These are phyloP conservation scores for Sisor rabdophorus DNA, from an alignment of 2,113 vertebrate genomes.

Conservation along the genomic window DNA sequence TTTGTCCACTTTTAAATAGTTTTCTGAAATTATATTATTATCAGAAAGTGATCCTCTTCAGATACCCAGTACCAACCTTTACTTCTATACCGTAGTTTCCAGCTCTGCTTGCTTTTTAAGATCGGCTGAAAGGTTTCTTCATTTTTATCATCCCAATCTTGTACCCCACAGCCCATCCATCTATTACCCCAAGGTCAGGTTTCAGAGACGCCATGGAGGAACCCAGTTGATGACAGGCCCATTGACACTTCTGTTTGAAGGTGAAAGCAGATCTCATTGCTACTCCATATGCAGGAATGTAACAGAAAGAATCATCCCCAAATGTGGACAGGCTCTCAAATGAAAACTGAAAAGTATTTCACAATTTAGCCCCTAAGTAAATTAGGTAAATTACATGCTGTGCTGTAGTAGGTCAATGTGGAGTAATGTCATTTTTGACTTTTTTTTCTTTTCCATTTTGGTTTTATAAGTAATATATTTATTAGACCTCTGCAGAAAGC, in stretches of 20 bases:
- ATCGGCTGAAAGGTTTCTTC: conserved; percentile 5
- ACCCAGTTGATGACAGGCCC: conserved; percentile 68
- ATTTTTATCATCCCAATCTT: conserved; percentile 29
- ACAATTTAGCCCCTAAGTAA: background rate
- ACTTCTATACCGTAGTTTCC: conserved; percentile 3
- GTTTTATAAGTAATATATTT: no score
- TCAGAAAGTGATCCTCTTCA: background rate
- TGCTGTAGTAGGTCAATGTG: conserved; percentile 34
- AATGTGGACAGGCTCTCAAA: conserved; percentile 52
- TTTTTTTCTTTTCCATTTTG: conserved; percentile 3
- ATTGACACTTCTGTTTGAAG: conserved; percentile 63
- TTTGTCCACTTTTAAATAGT: background rate
- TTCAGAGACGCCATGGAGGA: conserved; percentile 69
- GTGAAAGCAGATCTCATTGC: conserved; percentile 61
- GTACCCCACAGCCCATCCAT: conserved; percentile 55
- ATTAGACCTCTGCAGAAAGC: no score
- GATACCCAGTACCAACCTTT: background rate
- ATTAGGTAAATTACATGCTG: conserved; percentile 18
- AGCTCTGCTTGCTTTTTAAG: conserved; percentile 6
- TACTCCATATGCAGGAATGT: conserved; percentile 65
- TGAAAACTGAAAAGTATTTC: conserved; percentile 44
- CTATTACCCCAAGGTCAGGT: conserved; percentile 59
- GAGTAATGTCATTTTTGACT: background rate
- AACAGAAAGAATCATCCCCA: conserved; percentile 54
- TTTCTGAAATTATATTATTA: background rate